Percentiles rank a stretch among this genome's conserved stretches.
Conservation (phyloP, 1,140 invertebrate species). For the Sitophilus oryzae region DNA sequence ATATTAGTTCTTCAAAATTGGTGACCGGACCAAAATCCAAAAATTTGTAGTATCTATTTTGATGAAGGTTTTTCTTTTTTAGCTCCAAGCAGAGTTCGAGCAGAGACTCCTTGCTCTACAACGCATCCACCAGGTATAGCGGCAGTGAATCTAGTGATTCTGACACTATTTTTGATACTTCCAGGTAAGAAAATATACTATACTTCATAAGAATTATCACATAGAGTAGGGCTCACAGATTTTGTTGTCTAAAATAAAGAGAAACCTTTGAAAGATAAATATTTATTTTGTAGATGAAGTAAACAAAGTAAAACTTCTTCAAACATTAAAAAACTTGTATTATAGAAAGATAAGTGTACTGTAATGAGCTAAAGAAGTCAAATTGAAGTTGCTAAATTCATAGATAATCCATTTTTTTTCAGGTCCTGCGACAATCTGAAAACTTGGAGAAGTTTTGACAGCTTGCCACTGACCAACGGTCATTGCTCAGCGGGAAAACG, state of each 20-base stretch:
- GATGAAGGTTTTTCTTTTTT: constrained; percentile 6
- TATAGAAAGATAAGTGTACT: too few species aligned
- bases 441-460: constrained; percentile 49
- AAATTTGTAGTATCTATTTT: neutral
- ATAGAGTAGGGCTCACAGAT: too few species aligned
- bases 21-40: too few species aligned
- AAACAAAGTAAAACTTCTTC: too few species aligned
- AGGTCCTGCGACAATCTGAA: constrained; percentile 42
- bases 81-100: constrained; percentile 23
- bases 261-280: neutral
- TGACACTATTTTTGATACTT: constrained; percentile 35
- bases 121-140: constrained; percentile 22
- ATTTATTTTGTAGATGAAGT: neutral
- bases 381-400: too few species aligned
- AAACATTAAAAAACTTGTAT: too few species aligned
- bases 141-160: constrained; percentile 36
- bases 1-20: too few species aligned
- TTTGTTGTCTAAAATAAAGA: too few species aligned
- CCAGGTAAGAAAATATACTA: constrained; percentile 17
- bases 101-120: constrained; percentile 29
- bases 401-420: neutral
- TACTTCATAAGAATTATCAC: constrained; percentile 16
- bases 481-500: constrained; percentile 42
- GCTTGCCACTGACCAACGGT: constrained; percentile 33
- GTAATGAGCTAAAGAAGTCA: too few species aligned